Evolutionary conservation across 2,113 vertebrate species (phyloP).

Genomic region (Octodon degus): DNA sequence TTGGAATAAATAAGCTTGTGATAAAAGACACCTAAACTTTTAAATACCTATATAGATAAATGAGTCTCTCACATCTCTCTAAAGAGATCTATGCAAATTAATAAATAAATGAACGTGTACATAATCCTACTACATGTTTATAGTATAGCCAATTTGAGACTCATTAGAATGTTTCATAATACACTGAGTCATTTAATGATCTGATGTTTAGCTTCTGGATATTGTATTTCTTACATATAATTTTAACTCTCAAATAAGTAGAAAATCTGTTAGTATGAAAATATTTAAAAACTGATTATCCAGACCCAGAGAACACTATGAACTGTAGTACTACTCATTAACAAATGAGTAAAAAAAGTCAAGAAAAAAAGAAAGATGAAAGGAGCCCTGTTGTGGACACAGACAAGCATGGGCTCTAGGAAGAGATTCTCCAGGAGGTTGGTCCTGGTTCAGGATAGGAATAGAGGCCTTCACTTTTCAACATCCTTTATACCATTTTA

Average conservation of each 20-base stretch:
- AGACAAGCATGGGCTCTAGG: background rate
- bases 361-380: background rate
- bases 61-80: background rate
- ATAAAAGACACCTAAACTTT: background rate
- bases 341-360: background rate
- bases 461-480: background rate
- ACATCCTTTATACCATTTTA: background rate
- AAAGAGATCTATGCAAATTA: background rate
- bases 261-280: background rate
- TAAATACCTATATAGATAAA: background rate
- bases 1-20: no score
- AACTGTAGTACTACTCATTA: background rate
- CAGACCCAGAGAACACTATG: background rate
- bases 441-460: background rate
- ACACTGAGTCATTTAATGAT: background rate
- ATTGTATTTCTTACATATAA: background rate
- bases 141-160: background rate
- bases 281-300: background rate
- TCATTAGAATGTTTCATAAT: conserved; percentile 34
- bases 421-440: background rate
- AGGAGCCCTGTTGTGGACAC: background rate
- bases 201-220: background rate
- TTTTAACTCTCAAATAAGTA: background rate
- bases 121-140: background rate
- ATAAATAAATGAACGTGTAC: background rate